Evolutionary conservation across 2,797 vertebrate genomes (phyloP).

Genomic region (Mormyrops boulengeri): DNA sequence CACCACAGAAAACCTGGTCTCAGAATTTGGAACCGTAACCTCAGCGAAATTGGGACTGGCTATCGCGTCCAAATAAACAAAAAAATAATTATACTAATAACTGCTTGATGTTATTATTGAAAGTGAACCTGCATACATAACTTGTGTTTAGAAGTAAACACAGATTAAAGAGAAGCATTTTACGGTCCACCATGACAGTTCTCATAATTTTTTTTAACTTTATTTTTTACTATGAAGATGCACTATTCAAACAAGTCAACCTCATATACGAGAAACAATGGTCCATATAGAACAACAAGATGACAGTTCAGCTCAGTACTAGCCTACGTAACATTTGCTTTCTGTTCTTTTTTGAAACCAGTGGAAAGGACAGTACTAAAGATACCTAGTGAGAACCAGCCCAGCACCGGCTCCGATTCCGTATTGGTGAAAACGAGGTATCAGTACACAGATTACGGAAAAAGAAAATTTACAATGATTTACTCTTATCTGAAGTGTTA

Average conservation of each 20-base stretch:
- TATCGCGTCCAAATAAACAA: not conserved
- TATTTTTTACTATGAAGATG: not conserved
- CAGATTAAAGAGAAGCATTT: not conserved
- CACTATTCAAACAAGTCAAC: not conserved
- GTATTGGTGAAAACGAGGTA: not conserved
- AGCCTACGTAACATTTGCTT: not conserved
- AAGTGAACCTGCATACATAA: not conserved
- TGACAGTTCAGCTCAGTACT: not conserved
- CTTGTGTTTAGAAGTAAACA: not conserved
- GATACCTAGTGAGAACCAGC: not conserved
- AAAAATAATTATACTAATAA: not conserved
- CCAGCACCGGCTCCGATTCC: not conserved
- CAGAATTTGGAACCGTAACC: not conserved
- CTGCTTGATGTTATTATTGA: not conserved
- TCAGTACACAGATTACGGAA: not conserved
- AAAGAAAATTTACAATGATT: not conserved
- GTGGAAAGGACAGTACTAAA: not conserved
- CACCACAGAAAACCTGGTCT: not conserved
- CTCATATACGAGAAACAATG: not conserved
- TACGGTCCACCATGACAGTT: not conserved
- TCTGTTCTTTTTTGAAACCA: not conserved
- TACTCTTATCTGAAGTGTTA: not conserved
- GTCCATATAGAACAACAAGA: not conserved
- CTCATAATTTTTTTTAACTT: not conserved
- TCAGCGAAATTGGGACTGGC: not conserved